Base-by-base conservation (phyloP, 2,888 invertebrate genomes). In the Strigamia crassipes region DNA sequence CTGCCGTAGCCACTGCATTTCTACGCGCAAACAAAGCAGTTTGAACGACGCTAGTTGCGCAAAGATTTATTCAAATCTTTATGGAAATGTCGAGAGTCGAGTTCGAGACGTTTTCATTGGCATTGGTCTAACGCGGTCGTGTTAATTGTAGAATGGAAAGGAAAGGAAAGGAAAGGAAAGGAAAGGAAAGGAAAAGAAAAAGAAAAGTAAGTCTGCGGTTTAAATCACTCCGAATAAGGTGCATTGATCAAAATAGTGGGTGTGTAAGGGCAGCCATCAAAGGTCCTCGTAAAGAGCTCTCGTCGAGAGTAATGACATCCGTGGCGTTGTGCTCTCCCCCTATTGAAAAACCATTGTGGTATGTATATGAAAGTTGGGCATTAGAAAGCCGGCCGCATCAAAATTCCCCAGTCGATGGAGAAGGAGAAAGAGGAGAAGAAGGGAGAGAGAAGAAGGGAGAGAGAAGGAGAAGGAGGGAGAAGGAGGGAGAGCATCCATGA, bases 291-390 rank as follows among this genome's bases (percentile, higher is more conserved):
- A 23, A 66, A 23, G 61, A 66, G 12, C 61, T 66, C 61, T 66
- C 61, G 18, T 66, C 61, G 61, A 66, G 61, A 12, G 21, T 66
- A 66, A 66, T 66, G 61, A 66, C 61, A 66, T 66, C 61, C 61
- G 61, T 66, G 61, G 61, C 61, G 13, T 66, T 21, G 21, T 23
- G 12, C 61, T 21, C 61, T 46, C 61, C 61, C 61, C 61, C 61
- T 66, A 66, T 66, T 66, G 61, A 66, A 66, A 66, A 66, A 66
- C 23, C 61, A 66, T 66, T 66, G 61, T 66, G 61, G 61, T 66
- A 66, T 66, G 61, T 66, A 23, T 66, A 66, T 66, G 61, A 66
- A 66, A 66, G 61, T 66, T 66, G 61, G 61, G 61, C 61, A 66
- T 66, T 66, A 66, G 61, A 23, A 66, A 66, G 61, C 61, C 61